These are phyloP conservation scores for Busseola fusca DNA, from an alignment of 2,888 invertebrate species.

Conservation along the genomic window DNA sequence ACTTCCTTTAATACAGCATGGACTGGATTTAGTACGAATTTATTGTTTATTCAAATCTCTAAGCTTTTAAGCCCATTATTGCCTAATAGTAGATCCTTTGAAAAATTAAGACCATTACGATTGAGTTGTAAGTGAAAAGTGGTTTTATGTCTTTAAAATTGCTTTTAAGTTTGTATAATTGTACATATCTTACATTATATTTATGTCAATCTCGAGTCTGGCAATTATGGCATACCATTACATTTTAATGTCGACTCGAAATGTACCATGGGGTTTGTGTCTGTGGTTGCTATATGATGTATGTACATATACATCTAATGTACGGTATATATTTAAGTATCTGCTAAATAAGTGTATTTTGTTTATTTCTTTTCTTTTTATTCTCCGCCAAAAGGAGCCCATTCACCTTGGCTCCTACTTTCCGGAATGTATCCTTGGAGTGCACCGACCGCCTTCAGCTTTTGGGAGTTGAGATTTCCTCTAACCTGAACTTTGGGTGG, in stretches of 20 bases:
- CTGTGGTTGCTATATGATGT: too few relatives aligned
- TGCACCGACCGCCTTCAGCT: too few relatives aligned
- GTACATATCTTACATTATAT: not conserved
- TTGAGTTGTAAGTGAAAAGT: slow-evolving; percentile 52
- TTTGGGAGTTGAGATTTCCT: too few relatives aligned
- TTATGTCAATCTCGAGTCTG: not conserved
- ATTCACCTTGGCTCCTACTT: too few relatives aligned
- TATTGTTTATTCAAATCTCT: slow-evolving; percentile 64
- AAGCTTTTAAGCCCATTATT: slow-evolving; percentile 61
- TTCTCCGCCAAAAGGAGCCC: too few relatives aligned
- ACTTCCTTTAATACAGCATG: slow-evolving; percentile 61
- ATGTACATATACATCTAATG: too few relatives aligned
- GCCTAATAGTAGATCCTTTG: slow-evolving; percentile 53
- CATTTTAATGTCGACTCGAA: not conserved
- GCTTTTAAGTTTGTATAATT: not conserved
- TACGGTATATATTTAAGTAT: too few relatives aligned
- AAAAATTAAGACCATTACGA: slow-evolving; percentile 60
- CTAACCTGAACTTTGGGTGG: too few relatives aligned
- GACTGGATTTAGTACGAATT: slow-evolving; percentile 57
- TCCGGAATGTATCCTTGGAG: too few relatives aligned
- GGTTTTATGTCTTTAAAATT: slow-evolving; percentile 35
- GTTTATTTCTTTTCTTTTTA: too few relatives aligned
- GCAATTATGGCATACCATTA: not conserved
- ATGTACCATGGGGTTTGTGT: not conserved
- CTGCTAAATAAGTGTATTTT: too few relatives aligned